phyloP scores from a whole-genome alignment of 1,140 invertebrate genomes.

The Apis florea region DNA sequence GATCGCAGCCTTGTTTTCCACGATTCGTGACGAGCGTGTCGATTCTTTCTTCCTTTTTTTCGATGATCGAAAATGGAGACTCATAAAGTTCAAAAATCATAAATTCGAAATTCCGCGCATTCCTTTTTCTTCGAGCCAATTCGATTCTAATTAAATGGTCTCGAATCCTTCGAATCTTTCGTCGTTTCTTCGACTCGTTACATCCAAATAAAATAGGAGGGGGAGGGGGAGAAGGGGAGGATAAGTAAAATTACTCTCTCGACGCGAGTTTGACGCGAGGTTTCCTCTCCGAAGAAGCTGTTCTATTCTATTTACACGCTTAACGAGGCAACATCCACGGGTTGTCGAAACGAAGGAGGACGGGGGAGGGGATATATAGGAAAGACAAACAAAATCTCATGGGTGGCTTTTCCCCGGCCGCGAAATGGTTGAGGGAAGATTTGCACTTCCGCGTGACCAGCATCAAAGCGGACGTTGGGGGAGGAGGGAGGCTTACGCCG shows the following conservation, averaged over 20 bases:
- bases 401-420: background rate
- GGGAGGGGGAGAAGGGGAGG: too few species aligned
- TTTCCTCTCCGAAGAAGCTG: too few species aligned
- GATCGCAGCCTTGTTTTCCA: too few species aligned
- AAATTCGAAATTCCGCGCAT: too few species aligned
- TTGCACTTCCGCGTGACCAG: conserved; percentile 39
- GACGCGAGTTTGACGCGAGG: background rate
- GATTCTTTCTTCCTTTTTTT: too few species aligned
- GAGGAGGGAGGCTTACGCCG: background rate
- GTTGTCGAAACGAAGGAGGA: too few species aligned
- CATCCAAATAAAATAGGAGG: background rate
- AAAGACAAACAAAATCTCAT: conserved; percentile 44
- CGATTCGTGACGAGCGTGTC: too few species aligned
- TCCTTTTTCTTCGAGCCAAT: too few species aligned
- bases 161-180: background rate
- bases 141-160: too few species aligned
- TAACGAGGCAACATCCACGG: conserved; percentile 30
- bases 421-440: background rate
- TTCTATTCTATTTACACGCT: conserved; percentile 16
- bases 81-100: too few species aligned
- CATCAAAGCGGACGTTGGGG: conserved; percentile 31
- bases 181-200: background rate
- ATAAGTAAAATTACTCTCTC: background rate
- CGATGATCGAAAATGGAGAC: too few species aligned
- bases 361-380: too few species aligned